These are phyloP conservation scores for Montipora capitata DNA, from an alignment of 92 coral and sea anemone genomes.

Conservation along the genomic window DNA sequence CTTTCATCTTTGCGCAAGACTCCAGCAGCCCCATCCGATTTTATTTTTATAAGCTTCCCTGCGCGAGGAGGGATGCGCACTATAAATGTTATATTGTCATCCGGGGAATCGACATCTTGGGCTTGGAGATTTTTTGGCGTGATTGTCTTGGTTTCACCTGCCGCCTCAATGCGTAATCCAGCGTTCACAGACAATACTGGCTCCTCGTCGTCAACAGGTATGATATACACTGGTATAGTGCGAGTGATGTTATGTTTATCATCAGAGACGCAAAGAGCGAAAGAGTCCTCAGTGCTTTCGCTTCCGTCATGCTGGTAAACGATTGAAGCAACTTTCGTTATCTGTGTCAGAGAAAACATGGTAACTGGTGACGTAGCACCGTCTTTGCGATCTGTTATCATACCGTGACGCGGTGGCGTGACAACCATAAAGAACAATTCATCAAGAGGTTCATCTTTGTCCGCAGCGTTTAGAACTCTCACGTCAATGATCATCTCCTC, in stretches of 20 bases:
- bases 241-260: constrained; percentile 87
- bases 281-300: constrained; percentile 84
- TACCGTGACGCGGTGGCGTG: constrained; percentile 88
- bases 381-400: constrained; percentile 83
- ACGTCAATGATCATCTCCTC: constrained; percentile 79
- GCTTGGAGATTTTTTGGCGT: constrained; percentile 85
- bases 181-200: constrained; percentile 86
- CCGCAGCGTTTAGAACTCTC: constrained; percentile 86
- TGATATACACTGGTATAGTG: constrained; percentile 69
- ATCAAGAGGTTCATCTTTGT: constrained; percentile 85
- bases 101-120: constrained; percentile 90
- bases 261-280: constrained; percentile 86
- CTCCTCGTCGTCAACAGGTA: constrained; percentile 94
- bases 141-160: constrained; percentile 89
- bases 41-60: constrained; percentile 77
- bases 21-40: constrained; percentile 65
- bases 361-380: constrained; percentile 74
- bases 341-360: constrained; percentile 85
- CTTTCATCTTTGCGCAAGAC: constrained; percentile 70
- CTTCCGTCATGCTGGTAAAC: constrained; percentile 95
- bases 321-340: constrained; percentile 81
- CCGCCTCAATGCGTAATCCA: constrained; percentile 76
- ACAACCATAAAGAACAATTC: constrained; percentile 81
- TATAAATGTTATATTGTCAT: constrained; percentile 83
- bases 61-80: constrained; percentile 83